A percentile compares a stretch with the other conserved stretches of the same genome.
Evolutionary conservation across 2,113 vertebrate species (phyloP).

Genomic region (Thamnophis sirtalis): DNA sequence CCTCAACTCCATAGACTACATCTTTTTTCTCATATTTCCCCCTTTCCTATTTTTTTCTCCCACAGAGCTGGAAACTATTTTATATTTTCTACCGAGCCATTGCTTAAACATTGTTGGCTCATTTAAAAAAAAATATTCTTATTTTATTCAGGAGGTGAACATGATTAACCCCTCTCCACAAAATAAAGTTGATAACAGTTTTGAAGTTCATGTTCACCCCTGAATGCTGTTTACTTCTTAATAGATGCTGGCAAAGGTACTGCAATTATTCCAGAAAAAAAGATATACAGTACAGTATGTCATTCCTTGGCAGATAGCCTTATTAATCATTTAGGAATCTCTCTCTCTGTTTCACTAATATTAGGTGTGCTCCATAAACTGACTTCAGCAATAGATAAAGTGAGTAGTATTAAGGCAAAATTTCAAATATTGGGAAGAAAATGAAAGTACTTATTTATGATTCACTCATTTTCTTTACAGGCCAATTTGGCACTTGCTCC

Average conservation of each 20-base stretch:
- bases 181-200: not conserved
- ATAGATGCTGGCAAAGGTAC: not conserved
- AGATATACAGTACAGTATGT: not conserved
- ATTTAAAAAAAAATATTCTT: not conserved
- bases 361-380: not conserved
- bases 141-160: not conserved
- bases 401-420: not conserved
- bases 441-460: not conserved
- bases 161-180: not conserved
- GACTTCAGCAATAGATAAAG: not conserved
- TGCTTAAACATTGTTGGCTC: not conserved
- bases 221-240: not conserved
- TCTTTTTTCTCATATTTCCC: not conserved
- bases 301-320: not conserved
- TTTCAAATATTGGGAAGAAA: not conserved
- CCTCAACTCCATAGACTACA: not conserved
- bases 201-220: not conserved
- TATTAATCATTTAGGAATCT: not conserved
- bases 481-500: constrained; percentile 74
- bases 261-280: not conserved
- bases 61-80: not conserved
- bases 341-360: not conserved
- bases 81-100: not conserved
- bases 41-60: not conserved
- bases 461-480: constrained; percentile 52